Evolutionary conservation across 2,113 vertebrate genomes (phyloP), one percentile per base, ranked within the genome.

Genomic region (Gavia stellata): DNA sequence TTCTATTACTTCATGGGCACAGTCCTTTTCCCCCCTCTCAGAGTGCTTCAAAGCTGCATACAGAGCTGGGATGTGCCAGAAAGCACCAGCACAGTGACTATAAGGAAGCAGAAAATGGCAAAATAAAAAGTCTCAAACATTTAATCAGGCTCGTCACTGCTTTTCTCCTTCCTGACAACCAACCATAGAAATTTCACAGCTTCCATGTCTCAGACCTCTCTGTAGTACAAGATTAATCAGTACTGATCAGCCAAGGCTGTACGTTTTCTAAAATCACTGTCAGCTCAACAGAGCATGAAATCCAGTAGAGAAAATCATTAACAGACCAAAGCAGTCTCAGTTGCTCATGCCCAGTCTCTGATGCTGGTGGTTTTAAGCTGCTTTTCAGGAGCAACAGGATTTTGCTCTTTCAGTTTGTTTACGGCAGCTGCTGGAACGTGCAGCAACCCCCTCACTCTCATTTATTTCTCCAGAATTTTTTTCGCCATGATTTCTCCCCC

Each of bases 221-320:
- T 84, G 78, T n/a, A 81, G 86, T 59, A 83, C 67, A 94, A 94
- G 72, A 96, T 96, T 96, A 96, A 94, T 93, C 13, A 4, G 78
- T 70, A 84, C 78, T 81, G 89, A 94, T 89, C 66, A 89, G 71
- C 59, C 34, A 21, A 63, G 44, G 62, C 86, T 75, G 67, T 81
- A 79, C 71, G 83, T 93, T 88, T 92, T 93, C 80, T 88, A 77
- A 94, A 96, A 79, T 79, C 71, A 68, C 77, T 88, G 50, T 95
- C 84, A 96, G 90, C 61, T 88, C 88, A 92, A 93, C 74, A 83
- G 85, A 94, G 88, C 86, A 47, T 90, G 58, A 95, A 96, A 96
- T 95, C 94, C 78, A 70, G 62, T 5, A 81, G 33, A 86, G 90
- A 95, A 95, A 95, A 95, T 80, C 47, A 97, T 95, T 96, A 96